Percentiles rank a stretch among this genome's conserved stretches.
Evolutionary conservation across 1,140 invertebrate genomes (phyloP).

Genomic region (Bombus ignitus): DNA sequence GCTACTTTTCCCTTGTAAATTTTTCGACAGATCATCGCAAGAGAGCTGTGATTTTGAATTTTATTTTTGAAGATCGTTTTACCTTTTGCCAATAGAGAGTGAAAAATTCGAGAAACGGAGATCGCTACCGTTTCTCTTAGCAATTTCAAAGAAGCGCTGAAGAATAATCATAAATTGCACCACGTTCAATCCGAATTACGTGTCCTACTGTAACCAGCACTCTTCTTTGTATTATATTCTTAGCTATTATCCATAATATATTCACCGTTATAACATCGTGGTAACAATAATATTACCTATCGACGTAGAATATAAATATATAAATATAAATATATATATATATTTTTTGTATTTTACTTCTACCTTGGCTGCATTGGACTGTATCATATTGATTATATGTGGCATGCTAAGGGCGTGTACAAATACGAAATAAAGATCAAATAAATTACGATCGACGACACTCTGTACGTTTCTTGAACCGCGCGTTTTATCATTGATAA

Average conservation of each 20-base stretch:
- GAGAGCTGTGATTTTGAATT: conserved; percentile 52
- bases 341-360: conserved; percentile 77
- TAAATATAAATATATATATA: conserved; percentile 66
- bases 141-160: conserved; percentile 25
- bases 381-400: conserved; percentile 78
- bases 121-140: conserved; percentile 25
- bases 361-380: conserved; percentile 76
- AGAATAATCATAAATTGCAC: conserved; percentile 44
- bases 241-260: conserved; percentile 69
- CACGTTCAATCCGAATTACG: conserved; percentile 67
- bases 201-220: conserved; percentile 68
- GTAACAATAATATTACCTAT: conserved; percentile 68
- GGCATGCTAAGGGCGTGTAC: conserved; percentile 77
- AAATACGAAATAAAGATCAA: conserved; percentile 76
- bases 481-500: not conserved
- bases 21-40: conserved; percentile 7
- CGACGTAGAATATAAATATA: conserved; percentile 68
- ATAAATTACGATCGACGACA: conserved; percentile 64
- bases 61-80: conserved; percentile 4
- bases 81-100: not conserved
- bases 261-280: conserved; percentile 71
- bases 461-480: conserved; percentile 1
- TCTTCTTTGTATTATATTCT: conserved; percentile 73
- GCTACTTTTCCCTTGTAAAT: conserved; percentile 24
- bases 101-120: not conserved